These are phyloP conservation scores for Phoxinus phoxinus DNA, from an alignment of 2,113 vertebrate genomes.

Conservation along the genomic window DNA sequence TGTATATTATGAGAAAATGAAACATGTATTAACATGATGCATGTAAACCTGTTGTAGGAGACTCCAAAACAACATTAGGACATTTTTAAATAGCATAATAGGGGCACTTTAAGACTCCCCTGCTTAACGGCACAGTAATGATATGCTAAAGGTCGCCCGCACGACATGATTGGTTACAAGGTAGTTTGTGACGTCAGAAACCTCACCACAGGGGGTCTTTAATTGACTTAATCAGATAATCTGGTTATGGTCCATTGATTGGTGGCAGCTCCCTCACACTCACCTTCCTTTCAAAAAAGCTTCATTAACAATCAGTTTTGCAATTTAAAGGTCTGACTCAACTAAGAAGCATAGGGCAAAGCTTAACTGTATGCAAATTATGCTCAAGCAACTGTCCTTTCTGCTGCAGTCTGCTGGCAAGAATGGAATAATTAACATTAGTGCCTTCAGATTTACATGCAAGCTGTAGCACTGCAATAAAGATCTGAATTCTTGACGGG, in stretches of 20 bases:
- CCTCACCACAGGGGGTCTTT: too few species aligned
- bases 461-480: neutral
- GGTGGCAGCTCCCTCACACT: neutral
- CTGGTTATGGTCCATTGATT: neutral
- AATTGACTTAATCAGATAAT: neutral
- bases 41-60: too few species aligned
- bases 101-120: too few species aligned
- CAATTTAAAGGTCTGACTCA: slow-evolving; percentile 7
- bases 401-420: slow-evolving; percentile 8
- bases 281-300: neutral
- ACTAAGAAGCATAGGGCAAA: neutral
- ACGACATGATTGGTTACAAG: too few species aligned
- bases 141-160: too few species aligned
- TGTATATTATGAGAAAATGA: too few species aligned
- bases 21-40: too few species aligned
- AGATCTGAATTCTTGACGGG: neutral
- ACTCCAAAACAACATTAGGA: too few species aligned
- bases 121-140: too few species aligned
- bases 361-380: slow-evolving; percentile 23
- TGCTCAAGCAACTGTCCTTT: slow-evolving; percentile 22
- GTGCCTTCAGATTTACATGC: neutral
- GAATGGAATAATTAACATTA: slow-evolving; percentile 36
- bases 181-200: too few species aligned
- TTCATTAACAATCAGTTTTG: slow-evolving; percentile 16
- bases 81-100: too few species aligned